Percentiles rank a stretch among this genome's conserved stretches.
Evolutionary conservation across 2,888 invertebrate genomes (phyloP).

Genomic region (Luperina testacea): DNA sequence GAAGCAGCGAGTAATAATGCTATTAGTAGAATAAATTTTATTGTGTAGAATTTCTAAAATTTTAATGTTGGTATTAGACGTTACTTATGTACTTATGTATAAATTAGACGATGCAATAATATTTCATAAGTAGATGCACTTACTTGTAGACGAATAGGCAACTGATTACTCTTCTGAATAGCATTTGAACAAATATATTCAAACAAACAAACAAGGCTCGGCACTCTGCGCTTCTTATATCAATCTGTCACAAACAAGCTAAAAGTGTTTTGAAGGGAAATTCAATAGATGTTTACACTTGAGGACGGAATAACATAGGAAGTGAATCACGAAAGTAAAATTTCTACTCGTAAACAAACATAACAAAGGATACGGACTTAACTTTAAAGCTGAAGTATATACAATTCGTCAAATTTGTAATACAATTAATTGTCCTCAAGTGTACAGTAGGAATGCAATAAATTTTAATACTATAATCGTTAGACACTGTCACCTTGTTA

Average conservation of each 20-base stretch:
- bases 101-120: slow-evolving; percentile 87
- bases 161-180: slow-evolving; percentile 72
- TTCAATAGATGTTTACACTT: slow-evolving; percentile 61
- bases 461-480: slow-evolving; percentile 66
- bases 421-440: slow-evolving; percentile 60
- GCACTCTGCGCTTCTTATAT: slow-evolving; percentile 62
- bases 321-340: slow-evolving; percentile 29
- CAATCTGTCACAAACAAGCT: slow-evolving; percentile 62
- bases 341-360: slow-evolving; percentile 15
- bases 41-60: slow-evolving; percentile 74
- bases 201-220: slow-evolving; percentile 33
- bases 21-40: slow-evolving; percentile 61
- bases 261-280: slow-evolving; percentile 61
- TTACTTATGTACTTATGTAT: slow-evolving; percentile 71
- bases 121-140: slow-evolving; percentile 88
- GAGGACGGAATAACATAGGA: slow-evolving; percentile 58
- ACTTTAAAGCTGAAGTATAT: slow-evolving; percentile 8
- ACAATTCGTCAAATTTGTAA: slow-evolving; percentile 11
- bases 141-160: slow-evolving; percentile 76
- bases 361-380: slow-evolving; percentile 1
- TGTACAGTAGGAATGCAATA: slow-evolving; percentile 60
- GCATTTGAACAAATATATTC: slow-evolving; percentile 38
- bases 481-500: slow-evolving; percentile 85
- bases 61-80: slow-evolving; percentile 81
- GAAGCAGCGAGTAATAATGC: slow-evolving; percentile 53